phyloP scores from a whole-genome alignment of 2,113 vertebrate genomes.

The Anolis carolinensis region DNA sequence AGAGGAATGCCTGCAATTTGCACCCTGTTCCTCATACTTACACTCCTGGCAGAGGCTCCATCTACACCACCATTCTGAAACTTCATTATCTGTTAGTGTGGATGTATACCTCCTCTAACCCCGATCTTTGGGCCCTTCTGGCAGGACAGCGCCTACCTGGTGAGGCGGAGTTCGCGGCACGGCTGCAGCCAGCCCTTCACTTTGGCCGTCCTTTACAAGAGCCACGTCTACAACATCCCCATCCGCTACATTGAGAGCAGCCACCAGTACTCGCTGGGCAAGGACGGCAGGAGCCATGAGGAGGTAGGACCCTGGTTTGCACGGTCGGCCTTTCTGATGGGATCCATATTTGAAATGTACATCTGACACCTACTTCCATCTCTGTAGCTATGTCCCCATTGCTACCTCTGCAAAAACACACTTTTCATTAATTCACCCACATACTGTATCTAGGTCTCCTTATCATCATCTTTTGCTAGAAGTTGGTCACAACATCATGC shows the following conservation, averaged over 20 bases:
- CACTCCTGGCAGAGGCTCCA: no score
- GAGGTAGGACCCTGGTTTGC: constrained; percentile 73
- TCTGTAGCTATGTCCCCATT: no score
- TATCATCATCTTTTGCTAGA: no score
- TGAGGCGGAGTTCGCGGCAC: constrained; percentile 81
- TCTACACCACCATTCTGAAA: no score
- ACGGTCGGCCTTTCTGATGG: background rate
- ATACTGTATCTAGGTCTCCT: no score
- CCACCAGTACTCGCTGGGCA: constrained; percentile 79
- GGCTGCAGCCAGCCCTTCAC: constrained; percentile 81
- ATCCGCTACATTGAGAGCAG: constrained; percentile 77
- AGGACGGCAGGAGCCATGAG: constrained; percentile 81
- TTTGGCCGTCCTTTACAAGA: constrained; percentile 81
- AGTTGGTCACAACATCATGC: no score
- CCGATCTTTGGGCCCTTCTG: background rate
- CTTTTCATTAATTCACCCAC: no score
- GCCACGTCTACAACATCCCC: constrained; percentile 89
- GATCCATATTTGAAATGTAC: background rate
- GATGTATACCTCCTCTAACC: no score
- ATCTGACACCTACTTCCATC: no score
- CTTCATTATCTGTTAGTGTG: no score
- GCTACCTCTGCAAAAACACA: background rate
- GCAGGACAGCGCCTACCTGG: constrained; percentile 84
- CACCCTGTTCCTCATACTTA: no score
- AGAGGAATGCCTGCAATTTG: no score